Conservation (phyloP, 2,888 invertebrate species). For the Apamea epomidion region DNA sequence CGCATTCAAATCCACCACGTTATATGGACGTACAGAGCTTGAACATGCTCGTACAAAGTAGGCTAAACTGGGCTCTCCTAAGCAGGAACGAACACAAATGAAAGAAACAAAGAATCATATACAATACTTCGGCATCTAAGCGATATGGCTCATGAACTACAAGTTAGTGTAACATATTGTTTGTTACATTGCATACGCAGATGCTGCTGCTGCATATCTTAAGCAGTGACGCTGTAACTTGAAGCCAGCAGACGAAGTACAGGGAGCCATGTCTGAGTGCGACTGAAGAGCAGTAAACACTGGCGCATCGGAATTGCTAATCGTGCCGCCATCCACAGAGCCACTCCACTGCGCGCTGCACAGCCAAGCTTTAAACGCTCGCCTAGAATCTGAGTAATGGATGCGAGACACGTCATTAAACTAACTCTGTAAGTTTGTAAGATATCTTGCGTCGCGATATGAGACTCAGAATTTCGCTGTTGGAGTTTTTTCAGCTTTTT, state of each 20-base stretch:
- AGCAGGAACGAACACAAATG: background rate
- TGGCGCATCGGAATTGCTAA: conserved; percentile 70
- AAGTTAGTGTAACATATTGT: background rate
- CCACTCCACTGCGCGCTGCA: conserved; percentile 61
- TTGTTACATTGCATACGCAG: background rate
- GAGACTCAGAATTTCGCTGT: background rate
- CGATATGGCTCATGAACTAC: background rate
- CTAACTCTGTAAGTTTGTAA: conserved; percentile 45
- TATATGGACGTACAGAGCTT: background rate
- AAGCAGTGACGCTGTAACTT: conserved; percentile 17
- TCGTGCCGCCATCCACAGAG: conserved; percentile 60
- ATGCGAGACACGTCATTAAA: conserved; percentile 60
- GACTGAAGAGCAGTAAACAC: conserved; percentile 64
- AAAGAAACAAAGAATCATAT: background rate
- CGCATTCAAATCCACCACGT: conserved; percentile 13
- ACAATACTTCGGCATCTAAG: background rate
- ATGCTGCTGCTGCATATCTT: conserved; percentile 23
- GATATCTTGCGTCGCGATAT: conserved; percentile 34
- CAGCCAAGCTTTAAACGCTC: conserved; percentile 44
- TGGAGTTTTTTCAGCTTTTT: conserved; percentile 6
- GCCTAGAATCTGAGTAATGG: conserved; percentile 59
- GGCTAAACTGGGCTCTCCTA: background rate
- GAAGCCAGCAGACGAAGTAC: conserved; percentile 29
- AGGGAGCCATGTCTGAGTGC: conserved; percentile 44
- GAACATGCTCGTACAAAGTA: background rate